phyloP scores from a whole-genome alignment of 2,888 invertebrate genomes.

The Sipunculus nudus region DNA sequence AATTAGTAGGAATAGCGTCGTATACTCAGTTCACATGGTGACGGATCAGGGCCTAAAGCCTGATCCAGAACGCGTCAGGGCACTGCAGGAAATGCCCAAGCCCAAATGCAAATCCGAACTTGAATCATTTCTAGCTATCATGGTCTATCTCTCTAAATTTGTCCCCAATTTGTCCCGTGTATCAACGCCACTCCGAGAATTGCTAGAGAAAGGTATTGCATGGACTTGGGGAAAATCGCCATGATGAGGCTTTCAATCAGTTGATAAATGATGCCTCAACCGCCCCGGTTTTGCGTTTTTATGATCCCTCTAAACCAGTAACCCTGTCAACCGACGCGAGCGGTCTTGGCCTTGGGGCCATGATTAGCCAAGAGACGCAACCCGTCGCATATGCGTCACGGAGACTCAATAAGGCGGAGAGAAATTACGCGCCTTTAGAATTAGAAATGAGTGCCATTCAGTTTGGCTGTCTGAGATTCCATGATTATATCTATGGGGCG shows the following conservation, averaged over 20 bases:
- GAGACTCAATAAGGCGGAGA: neutral
- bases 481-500: constrained; percentile 2
- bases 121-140: constrained; percentile 26
- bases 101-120: constrained; percentile 5
- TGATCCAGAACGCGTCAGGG: constrained; percentile 28
- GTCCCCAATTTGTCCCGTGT: constrained; percentile 33
- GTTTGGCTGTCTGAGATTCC: too few species aligned
- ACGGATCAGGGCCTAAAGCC: constrained; percentile 21
- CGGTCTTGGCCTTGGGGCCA: neutral
- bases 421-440: too few species aligned
- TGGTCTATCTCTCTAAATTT: constrained; percentile 37
- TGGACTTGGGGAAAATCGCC: neutral
- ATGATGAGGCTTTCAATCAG: neutral
- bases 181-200: constrained; percentile 14
- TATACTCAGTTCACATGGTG: neutral
- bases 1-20: too few species aligned
- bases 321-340: neutral
- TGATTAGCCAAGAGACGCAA: neutral
- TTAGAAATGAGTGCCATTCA: too few species aligned
- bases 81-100: constrained; percentile 25
- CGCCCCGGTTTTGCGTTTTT: neutral
- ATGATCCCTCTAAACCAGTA: neutral
- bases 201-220: neutral
- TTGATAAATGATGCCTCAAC: neutral
- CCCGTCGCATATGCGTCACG: constrained; percentile 1